Evolutionary conservation across 2,888 invertebrate genomes (phyloP), one percentile per base, ranked within the genome.

Genomic region (Caenorhabditis angaria): DNA sequence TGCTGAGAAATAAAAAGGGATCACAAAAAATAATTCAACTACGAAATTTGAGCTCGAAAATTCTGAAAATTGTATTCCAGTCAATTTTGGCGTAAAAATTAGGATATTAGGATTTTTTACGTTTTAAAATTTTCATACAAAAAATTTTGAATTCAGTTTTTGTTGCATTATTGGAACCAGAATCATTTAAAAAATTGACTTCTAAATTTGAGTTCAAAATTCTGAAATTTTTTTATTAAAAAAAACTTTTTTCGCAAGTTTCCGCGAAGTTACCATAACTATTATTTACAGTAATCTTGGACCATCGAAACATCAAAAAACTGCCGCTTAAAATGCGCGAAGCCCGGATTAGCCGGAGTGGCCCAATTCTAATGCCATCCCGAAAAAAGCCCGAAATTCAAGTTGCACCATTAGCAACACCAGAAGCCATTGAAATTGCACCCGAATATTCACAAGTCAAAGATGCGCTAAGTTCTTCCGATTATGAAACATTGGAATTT

Each of bases 381-480:
- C 53, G 53, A 12, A 55, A 29, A 57, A 1, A 61, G 3, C 47
- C 61, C 29, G 63, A 69, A 54, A 64, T 61, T n/a, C 66, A 66
- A 22, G 58, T 67, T 55, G 81, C 81, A 35, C 81, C 81, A 35
- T 54, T 81, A 8, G 81, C 81, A 22, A 81, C 77, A 20, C 81
- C 81, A 14, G 81, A 81, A 61, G 61, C 68, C 12, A 60, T 81
- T 14, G 80, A 80, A n/a, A 72, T 81, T 32, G 76, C 76, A 12
- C 71, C 71, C 0, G 77, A 73, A 54, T 81, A 80, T 65, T 70
- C 70, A 41, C 20, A 57, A 22, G 76, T 76, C 25, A 56, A 76
- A 28, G 70, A 70, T 47, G 66, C 65, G 12, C 29, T 71, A 22
- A 62, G 58, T 20, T 61, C 61, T 22, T 62, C 66, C 29, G 66